These are phyloP conservation scores for Flexamia atlantica DNA, from an alignment of 2,888 invertebrate species.

Conservation along the genomic window DNA sequence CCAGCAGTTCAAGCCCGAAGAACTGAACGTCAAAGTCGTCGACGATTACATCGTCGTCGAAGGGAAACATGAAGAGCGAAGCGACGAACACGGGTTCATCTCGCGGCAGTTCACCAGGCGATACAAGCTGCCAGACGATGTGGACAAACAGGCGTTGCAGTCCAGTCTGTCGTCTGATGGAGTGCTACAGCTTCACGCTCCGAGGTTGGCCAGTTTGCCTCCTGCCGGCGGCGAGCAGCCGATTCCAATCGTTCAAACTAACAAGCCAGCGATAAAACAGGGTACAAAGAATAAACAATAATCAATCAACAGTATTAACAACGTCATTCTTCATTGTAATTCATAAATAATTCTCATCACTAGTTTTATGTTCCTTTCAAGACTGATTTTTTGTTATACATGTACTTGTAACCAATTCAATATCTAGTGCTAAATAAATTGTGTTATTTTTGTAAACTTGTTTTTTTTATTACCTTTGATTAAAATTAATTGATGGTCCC, in stretches of 20 bases:
- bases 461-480: no score
- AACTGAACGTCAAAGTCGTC: conserved; percentile 74
- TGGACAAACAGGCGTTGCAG: conserved; percentile 72
- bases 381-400: no score
- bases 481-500: no score
- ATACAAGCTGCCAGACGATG: conserved; percentile 74
- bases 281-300: not conserved
- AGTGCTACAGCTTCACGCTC: conserved; percentile 71
- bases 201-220: conserved; percentile 6
- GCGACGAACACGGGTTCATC: conserved; percentile 74
- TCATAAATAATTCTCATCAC: no score
- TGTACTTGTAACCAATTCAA: no score
- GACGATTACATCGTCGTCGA: conserved; percentile 74
- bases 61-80: conserved; percentile 74
- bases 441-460: no score
- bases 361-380: no score
- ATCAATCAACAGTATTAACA: no score
- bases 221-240: not conserved
- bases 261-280: not conserved
- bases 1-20: conserved; percentile 69
- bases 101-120: conserved; percentile 74
- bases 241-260: not conserved
- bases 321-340: no score
- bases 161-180: conserved; percentile 74
- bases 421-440: no score